phyloP scores from a whole-genome alignment of 37 sponge, comb jelly and placozoan species.

The Tethya wilhelma region DNA sequence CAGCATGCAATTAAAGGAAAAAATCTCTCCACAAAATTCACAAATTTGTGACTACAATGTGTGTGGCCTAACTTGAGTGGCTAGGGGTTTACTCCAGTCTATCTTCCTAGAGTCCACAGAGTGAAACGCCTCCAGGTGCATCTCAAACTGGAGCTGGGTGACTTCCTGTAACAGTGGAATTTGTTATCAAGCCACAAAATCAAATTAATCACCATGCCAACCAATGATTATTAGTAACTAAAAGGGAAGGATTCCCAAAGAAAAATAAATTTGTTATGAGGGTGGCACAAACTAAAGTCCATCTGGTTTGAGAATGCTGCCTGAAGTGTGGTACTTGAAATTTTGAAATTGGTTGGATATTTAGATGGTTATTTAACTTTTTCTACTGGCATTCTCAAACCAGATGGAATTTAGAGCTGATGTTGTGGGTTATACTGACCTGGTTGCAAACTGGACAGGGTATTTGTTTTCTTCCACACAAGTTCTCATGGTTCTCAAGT shows the following conservation, averaged over 20 bases:
- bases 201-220: background rate
- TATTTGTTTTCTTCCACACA: constrained; percentile 58
- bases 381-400: too few species aligned
- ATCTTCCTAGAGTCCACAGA: constrained; percentile 53
- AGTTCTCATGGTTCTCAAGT: constrained; percentile 55
- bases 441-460: constrained; percentile 56
- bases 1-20: too few species aligned
- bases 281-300: too few species aligned
- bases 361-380: too few species aligned
- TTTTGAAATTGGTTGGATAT: too few species aligned
- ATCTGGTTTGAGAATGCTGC: too few species aligned
- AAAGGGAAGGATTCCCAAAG: background rate
- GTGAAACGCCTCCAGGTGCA: constrained; percentile 73
- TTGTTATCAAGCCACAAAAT: background rate
- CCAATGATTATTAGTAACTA: background rate
- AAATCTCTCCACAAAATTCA: too few species aligned
- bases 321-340: too few species aligned
- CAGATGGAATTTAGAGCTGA: too few species aligned
- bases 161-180: constrained; percentile 37
- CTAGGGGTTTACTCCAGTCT: constrained; percentile 64
- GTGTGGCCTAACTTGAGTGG: constrained; percentile 26
- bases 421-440: background rate
- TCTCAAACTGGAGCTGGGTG: constrained; percentile 60
- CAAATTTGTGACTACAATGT: background rate
- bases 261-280: background rate